Evolutionary conservation across 64 coral and sea anemone genomes (phyloP).

Genomic region (Orbicella faveolata): DNA sequence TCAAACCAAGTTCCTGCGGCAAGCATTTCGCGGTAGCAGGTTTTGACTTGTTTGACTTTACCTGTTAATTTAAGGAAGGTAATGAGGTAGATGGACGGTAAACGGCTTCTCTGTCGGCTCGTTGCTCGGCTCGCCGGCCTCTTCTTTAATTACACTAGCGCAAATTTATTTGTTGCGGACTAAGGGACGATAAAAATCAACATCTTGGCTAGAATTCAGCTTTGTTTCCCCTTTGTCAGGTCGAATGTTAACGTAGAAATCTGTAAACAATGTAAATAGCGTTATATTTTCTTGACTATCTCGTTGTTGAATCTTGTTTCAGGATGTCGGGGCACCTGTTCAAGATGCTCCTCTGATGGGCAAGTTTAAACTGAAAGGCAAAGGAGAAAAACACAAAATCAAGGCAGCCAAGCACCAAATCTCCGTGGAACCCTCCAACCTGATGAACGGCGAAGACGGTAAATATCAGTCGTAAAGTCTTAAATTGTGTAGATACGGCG

Average conservation of each 20-base stretch:
- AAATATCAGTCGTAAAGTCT: not conserved
- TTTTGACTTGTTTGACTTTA: not conserved
- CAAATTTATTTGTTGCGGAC: too few relatives aligned
- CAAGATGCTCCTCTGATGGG: slow-evolving; percentile 14
- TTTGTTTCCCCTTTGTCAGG: too few relatives aligned
- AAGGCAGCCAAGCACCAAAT: slow-evolving; percentile 38
- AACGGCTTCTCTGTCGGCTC: too few relatives aligned
- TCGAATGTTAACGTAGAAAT: too few relatives aligned
- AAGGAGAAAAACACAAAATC: slow-evolving; percentile 50
- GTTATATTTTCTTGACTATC: not conserved
- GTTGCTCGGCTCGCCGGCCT: too few relatives aligned
- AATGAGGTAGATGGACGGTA: too few relatives aligned
- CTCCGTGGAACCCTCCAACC: slow-evolving; percentile 22
- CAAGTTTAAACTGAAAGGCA: slow-evolving; percentile 46
- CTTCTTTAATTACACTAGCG: too few relatives aligned
- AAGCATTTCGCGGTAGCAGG: too few relatives aligned
- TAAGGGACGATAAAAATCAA: too few relatives aligned
- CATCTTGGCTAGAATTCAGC: too few relatives aligned
- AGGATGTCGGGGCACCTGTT: not conserved
- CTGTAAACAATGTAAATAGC: too few relatives aligned
- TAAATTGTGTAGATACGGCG: too few relatives aligned
- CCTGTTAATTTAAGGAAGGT: not conserved
- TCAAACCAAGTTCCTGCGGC: not conserved
- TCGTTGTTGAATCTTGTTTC: not conserved
- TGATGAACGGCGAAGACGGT: slow-evolving; percentile 35